phyloP scores from a whole-genome alignment of 2,888 invertebrate species.

The Neuroscelio doddi region DNA sequence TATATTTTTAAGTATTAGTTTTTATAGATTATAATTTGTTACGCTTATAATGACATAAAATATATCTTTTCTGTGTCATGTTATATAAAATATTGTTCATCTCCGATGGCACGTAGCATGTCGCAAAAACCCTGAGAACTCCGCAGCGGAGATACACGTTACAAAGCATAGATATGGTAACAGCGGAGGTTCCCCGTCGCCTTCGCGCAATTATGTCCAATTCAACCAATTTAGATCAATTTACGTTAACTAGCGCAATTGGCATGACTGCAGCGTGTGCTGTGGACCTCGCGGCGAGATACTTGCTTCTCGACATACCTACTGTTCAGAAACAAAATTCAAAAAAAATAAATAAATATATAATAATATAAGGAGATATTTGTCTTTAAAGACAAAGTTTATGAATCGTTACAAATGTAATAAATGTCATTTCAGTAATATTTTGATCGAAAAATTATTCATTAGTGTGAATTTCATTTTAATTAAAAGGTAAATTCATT shows the following conservation, averaged over 20 bases:
- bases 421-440: too few relatives aligned
- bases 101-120: conserved; percentile 21
- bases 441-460: background rate
- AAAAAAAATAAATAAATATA: too few relatives aligned
- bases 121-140: conserved; percentile 57
- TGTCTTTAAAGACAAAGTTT: background rate
- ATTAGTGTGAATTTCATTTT: too few relatives aligned
- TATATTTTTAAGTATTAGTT: too few relatives aligned
- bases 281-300: conserved; percentile 29
- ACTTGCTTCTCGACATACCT: conserved; percentile 29
- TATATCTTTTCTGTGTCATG: conserved; percentile 22
- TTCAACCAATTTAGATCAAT: conserved; percentile 70
- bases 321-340: conserved; percentile 19
- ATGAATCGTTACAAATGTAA: background rate
- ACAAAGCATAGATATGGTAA: conserved; percentile 51
- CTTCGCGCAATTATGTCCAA: conserved; percentile 70
- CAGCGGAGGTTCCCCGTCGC: conserved; percentile 68
- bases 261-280: conserved; percentile 48
- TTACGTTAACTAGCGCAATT: conserved; percentile 71
- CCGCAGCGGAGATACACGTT: conserved; percentile 46
- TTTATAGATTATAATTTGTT: conserved; percentile 18
- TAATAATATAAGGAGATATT: too few relatives aligned
- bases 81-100: conserved; percentile 38
- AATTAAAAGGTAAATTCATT: too few relatives aligned
- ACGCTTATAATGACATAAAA: conserved; percentile 6